Conservation (phyloP, 2,888 invertebrate genomes). For the Cyrtodaria siliqua region DNA sequence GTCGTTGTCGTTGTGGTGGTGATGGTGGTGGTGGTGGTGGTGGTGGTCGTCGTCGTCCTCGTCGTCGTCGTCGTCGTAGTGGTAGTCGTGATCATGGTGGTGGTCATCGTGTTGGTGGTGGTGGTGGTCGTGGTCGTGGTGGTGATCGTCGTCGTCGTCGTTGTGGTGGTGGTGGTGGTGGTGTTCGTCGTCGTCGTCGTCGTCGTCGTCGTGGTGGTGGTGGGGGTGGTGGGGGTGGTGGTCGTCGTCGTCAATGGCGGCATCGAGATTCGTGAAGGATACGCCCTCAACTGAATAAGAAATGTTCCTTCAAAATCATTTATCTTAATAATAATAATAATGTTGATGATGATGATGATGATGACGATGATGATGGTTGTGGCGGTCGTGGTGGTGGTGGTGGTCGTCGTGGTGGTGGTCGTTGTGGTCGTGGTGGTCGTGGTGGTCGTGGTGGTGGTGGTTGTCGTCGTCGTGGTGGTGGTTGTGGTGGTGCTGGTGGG, state of each 20-base stretch:
- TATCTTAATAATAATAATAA: too few species aligned
- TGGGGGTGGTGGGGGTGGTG: too few species aligned
- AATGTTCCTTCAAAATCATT: too few species aligned
- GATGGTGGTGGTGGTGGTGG: background rate
- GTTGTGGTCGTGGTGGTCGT: conserved; percentile 19
- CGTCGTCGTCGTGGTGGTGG: too few species aligned
- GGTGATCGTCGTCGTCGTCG: background rate
- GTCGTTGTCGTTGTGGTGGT: too few species aligned
- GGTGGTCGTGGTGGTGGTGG: conserved; percentile 17
- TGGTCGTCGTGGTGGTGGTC: background rate
- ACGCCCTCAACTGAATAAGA: too few species aligned
- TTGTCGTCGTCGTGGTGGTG: too few species aligned
- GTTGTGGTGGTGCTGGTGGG: conserved; percentile 1
- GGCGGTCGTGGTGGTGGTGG: conserved; percentile 10
- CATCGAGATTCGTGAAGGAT: too few species aligned
- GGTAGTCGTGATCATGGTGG: background rate
- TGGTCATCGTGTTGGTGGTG: background rate
- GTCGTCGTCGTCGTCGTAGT: background rate
- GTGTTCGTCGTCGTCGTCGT: background rate
- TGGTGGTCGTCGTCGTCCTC: background rate
- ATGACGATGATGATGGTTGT: too few species aligned
- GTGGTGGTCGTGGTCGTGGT: background rate
- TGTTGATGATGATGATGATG: too few species aligned
- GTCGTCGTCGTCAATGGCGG: too few species aligned
- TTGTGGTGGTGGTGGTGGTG: too few species aligned